A percentile compares a stretch with the other conserved stretches of the same genome.
phyloP scores from a whole-genome alignment of 92 coral and sea anemone genomes.

The Parazoanthus atlanticus region DNA sequence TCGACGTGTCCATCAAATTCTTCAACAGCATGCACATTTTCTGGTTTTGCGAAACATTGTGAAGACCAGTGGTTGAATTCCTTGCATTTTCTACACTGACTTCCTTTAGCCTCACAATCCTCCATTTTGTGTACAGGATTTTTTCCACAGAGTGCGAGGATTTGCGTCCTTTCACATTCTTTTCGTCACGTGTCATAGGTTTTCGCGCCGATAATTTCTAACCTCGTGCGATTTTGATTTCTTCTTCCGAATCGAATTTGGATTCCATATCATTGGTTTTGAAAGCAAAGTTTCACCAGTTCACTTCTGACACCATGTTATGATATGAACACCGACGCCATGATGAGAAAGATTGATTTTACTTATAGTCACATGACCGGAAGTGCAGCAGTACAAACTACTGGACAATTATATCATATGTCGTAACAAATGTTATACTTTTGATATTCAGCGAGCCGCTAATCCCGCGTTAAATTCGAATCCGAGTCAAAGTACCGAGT shows the following conservation, averaged over 20 bases:
- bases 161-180: constrained; percentile 2
- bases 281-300: neutral
- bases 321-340: constrained; percentile 21
- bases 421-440: no score
- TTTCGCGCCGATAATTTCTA: constrained; percentile 5
- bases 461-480: no score
- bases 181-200: constrained; percentile 15
- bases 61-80: constrained; percentile 5
- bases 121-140: constrained; percentile 3
- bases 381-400: constrained; percentile 5
- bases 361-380: constrained; percentile 19
- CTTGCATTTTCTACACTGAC: constrained; percentile 1
- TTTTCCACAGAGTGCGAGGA: neutral
- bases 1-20: constrained; percentile 2
- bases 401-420: neutral
- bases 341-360: constrained; percentile 15
- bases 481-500: no score
- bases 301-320: constrained; percentile 6
- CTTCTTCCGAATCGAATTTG: constrained; percentile 9
- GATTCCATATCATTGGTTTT: neutral
- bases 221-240: constrained; percentile 2
- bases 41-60: constrained; percentile 18
- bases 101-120: constrained; percentile 12
- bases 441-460: no score
- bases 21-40: constrained; percentile 21